Conservation (phyloP, 2,797 vertebrate genomes). For the Ctenosaura bakeri region DNA sequence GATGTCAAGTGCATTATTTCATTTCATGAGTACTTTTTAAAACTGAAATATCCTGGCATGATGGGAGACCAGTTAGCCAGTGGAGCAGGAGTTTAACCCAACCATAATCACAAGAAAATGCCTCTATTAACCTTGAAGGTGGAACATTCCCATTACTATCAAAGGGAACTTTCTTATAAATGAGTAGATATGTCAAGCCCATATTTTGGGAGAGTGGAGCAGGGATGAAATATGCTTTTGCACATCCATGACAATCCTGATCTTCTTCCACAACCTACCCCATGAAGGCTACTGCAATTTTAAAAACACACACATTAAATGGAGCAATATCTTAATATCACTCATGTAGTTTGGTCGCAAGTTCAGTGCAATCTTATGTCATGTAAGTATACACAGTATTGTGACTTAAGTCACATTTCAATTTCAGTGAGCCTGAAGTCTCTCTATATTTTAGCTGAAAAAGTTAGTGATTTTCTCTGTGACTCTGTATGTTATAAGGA, state of each 20-base stretch:
- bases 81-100: background rate
- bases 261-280: background rate
- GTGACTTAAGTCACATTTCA: background rate
- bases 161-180: background rate
- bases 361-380: background rate
- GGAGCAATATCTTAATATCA: background rate
- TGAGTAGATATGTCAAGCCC: background rate
- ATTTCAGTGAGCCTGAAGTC: background rate
- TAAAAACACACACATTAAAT: background rate
- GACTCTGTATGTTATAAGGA: conserved; percentile 32
- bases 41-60: background rate
- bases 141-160: background rate
- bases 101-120: background rate
- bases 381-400: background rate
- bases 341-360: background rate
- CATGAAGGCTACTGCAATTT: background rate
- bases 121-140: background rate
- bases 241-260: background rate
- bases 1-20: background rate
- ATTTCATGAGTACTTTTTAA: background rate
- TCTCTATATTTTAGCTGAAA: conserved; percentile 17
- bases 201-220: background rate
- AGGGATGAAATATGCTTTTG: background rate
- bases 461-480: background rate
- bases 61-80: background rate